Percentiles rank a stretch among this genome's conserved stretches.
Conservation (phyloP, 2,888 invertebrate species). For the Anaspis maculata region DNA sequence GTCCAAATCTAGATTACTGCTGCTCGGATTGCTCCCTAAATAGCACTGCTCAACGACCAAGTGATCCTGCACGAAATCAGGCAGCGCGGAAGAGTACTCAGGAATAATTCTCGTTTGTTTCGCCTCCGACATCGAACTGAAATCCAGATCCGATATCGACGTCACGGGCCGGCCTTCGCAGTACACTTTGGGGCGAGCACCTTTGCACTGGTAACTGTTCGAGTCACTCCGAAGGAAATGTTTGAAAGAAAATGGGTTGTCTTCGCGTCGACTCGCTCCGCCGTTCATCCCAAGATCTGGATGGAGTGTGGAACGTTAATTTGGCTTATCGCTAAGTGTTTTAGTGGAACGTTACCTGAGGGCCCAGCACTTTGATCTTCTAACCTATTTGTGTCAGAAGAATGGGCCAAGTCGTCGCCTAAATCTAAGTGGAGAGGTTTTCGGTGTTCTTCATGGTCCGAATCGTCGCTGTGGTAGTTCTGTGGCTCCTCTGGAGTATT, state of each 20-base stretch:
- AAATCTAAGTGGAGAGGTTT: constrained; percentile 27
- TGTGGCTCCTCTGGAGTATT: too few species aligned
- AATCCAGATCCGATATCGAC: constrained; percentile 42
- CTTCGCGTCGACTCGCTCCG: too few species aligned
- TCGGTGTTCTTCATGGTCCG: constrained; percentile 15
- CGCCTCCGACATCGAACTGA: constrained; percentile 33
- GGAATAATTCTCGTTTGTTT: constrained; percentile 46
- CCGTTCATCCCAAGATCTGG: too few species aligned
- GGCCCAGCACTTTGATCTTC: constrained; percentile 22
- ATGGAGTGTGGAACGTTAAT: too few species aligned
- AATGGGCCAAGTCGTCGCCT: constrained; percentile 29
- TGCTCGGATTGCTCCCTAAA: constrained; percentile 47
- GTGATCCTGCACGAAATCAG: constrained; percentile 86
- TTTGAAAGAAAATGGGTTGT: constrained; percentile 78
- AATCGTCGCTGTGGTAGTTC: constrained; percentile 14
- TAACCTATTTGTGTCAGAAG: constrained; percentile 27
- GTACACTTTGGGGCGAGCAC: constrained; percentile 71
- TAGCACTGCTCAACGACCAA: constrained; percentile 73
- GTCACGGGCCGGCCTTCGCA: constrained; percentile 36
- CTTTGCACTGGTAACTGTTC: constrained; percentile 59
- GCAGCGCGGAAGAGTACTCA: constrained; percentile 58
- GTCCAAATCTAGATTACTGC: constrained; percentile 47
- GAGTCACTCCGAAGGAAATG: constrained; percentile 71
- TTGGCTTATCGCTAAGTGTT: too few species aligned
- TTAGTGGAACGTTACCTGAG: constrained; percentile 24